phyloP scores from a whole-genome alignment of 2,797 vertebrate genomes.

The Ataeniobius toweri region DNA sequence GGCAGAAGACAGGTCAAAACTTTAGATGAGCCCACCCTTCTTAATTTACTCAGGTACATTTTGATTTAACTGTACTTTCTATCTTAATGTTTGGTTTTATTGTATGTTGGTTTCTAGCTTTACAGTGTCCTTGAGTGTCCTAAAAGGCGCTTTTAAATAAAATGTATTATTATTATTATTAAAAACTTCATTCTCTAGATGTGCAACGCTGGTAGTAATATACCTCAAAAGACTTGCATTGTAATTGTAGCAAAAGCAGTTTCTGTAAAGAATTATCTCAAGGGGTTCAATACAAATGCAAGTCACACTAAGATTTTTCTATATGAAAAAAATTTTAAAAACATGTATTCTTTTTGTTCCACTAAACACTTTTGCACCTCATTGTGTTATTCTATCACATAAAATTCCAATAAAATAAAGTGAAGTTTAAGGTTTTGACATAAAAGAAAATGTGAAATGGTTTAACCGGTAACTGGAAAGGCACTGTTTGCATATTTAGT shows the following conservation, averaged over 20 bases:
- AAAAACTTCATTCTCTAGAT: neutral
- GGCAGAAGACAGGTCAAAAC: neutral
- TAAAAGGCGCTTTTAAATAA: no score
- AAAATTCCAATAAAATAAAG: neutral
- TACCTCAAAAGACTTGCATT: neutral
- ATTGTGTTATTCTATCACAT: neutral
- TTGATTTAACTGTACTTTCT: no score
- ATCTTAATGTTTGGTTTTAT: no score
- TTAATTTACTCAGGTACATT: no score
- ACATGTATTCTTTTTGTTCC: neutral
- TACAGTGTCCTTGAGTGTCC: no score
- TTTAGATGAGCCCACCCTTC: neutral
- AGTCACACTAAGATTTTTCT: neutral
- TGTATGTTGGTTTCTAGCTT: no score
- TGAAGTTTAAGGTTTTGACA: neutral
- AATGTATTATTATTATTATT: no score
- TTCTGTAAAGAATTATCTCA: neutral
- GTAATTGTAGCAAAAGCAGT: neutral
- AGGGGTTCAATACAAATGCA: neutral
- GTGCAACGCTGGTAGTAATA: neutral
- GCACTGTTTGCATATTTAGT: constrained; percentile 13
- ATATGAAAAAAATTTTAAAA: neutral
- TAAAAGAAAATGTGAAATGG: neutral
- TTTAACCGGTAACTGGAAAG: constrained; percentile 6
- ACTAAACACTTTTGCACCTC: neutral